A percentile compares a stretch with the other conserved stretches of the same genome.
Conservation (phyloP, 2,888 invertebrate genomes). For the Spisula solida region DNA sequence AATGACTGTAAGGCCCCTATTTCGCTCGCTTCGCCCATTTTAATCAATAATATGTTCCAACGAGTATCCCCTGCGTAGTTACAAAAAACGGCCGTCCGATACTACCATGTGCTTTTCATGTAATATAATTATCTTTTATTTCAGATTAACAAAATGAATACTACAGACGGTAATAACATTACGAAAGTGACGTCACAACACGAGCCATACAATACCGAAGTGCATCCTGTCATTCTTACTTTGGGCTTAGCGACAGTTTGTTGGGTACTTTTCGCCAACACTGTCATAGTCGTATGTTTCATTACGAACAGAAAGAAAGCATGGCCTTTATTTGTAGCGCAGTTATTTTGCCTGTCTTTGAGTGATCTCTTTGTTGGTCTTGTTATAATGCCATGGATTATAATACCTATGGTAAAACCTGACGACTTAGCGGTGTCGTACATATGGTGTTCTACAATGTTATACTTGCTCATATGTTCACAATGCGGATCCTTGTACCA, state of each 20-base stretch:
- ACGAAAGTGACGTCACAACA: conserved; percentile 11
- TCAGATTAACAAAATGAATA: not conserved
- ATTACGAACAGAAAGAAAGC: conserved; percentile 22
- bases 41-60: too few species aligned
- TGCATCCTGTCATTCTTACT: not conserved
- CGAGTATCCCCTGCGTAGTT: too few species aligned
- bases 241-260: not conserved
- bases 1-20: too few species aligned
- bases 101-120: too few species aligned
- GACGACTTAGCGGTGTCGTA: not conserved
- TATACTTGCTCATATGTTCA: conserved; percentile 18
- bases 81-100: too few species aligned
- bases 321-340: conserved; percentile 46
- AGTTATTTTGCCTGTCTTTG: conserved; percentile 26
- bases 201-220: not conserved
- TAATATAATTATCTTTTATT: not conserved
- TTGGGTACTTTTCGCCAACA: conserved; percentile 25
- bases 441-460: not conserved
- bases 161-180: not conserved
- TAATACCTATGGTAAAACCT: not conserved
- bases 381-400: not conserved
- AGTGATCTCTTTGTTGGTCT: conserved; percentile 27
- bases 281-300: conserved; percentile 6
- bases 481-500: conserved; percentile 39
- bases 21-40: too few species aligned